Conservation (phyloP, 2,797 vertebrate genomes). For the Craterocephalus amniculus region DNA sequence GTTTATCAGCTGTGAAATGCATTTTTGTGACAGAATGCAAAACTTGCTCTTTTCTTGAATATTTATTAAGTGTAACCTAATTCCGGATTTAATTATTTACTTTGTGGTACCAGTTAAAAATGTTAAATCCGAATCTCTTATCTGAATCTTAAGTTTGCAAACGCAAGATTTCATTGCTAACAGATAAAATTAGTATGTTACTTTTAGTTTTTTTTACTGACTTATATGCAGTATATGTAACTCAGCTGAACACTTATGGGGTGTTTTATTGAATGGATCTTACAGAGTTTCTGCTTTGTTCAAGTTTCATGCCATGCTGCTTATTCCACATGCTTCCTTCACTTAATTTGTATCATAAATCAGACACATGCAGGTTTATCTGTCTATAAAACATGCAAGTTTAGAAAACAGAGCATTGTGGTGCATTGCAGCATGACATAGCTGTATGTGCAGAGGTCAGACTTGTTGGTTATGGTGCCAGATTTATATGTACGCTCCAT, state of each 20-base stretch:
- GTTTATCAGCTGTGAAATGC: background rate
- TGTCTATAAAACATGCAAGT: background rate
- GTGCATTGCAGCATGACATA: background rate
- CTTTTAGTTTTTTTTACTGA: background rate
- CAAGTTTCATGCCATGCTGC: slow-evolving; percentile 13
- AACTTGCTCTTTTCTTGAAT: background rate
- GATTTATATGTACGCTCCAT: slow-evolving; percentile 11
- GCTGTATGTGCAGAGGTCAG: background rate
- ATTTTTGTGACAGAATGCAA: background rate
- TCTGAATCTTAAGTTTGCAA: too few species aligned
- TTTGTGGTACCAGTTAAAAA: background rate
- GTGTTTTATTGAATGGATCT: background rate
- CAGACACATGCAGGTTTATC: background rate
- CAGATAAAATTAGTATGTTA: background rate
- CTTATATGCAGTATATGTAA: too few species aligned
- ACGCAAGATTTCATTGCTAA: background rate
- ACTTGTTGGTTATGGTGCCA: background rate
- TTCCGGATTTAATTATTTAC: background rate
- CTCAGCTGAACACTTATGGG: background rate
- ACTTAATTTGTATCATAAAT: background rate
- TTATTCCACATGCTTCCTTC: slow-evolving; percentile 19
- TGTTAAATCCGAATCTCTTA: too few species aligned
- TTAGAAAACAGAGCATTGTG: background rate
- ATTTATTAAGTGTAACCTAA: background rate
- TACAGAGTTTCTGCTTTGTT: background rate